phyloP scores from a whole-genome alignment of 1,140 invertebrate species.

The Conus betulinus region DNA sequence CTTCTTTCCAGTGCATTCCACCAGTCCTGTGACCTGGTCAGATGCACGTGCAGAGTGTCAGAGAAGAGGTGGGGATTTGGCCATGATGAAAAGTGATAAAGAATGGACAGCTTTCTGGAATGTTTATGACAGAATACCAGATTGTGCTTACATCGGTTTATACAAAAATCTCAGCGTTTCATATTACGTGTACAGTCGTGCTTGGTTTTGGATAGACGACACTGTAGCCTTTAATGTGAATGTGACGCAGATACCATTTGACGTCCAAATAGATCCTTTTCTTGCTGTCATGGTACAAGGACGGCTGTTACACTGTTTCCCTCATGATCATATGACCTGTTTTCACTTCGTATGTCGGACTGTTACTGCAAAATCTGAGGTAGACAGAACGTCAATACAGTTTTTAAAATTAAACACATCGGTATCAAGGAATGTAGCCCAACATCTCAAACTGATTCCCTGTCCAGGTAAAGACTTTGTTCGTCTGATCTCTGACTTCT shows the following conservation, averaged over 20 bases:
- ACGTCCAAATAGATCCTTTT: too few species aligned
- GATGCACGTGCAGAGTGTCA: neutral
- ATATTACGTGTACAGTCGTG: neutral
- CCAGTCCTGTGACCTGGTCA: neutral
- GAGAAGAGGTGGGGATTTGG: neutral
- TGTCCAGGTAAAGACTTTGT: neutral
- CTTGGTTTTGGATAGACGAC: neutral
- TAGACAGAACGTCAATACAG: neutral
- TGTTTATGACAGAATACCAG: neutral
- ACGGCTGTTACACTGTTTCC: neutral
- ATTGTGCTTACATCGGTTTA: neutral
- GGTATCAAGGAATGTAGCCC: neutral
- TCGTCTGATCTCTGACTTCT: neutral
- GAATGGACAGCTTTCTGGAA: neutral
- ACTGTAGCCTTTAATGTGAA: neutral
- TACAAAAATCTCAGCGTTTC: neutral
- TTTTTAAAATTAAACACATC: neutral
- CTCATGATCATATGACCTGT: neutral
- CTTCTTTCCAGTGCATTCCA: neutral
- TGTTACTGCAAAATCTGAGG: neutral
- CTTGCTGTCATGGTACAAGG: neutral
- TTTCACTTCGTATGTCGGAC: neutral
- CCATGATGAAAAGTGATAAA: neutral
- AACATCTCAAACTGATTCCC: neutral
- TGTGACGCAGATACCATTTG: neutral